Conservation (phyloP, 2,888 invertebrate genomes). For the Agonopterix heracliana region DNA sequence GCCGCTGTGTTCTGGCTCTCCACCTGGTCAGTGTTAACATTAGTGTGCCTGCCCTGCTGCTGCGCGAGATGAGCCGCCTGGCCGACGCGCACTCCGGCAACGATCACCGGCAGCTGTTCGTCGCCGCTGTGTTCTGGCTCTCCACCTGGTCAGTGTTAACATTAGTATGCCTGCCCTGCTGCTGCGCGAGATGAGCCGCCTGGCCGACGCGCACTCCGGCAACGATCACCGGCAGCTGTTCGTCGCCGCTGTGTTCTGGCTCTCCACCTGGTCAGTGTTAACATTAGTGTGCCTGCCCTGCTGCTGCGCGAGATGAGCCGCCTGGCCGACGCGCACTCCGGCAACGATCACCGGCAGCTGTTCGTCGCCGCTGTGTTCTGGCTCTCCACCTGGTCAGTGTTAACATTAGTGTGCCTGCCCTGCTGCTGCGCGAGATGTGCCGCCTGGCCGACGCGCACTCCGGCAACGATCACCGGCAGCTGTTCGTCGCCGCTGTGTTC, state of each 20-base stretch:
- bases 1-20: constrained; percentile 86
- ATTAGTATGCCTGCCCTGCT: constrained; percentile 60
- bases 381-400: constrained; percentile 75
- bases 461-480: no score
- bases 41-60: constrained; percentile 58
- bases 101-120: constrained; percentile 88
- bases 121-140: constrained; percentile 88
- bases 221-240: constrained; percentile 88
- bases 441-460: no score
- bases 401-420: no score
- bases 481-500: no score
- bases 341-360: constrained; percentile 85
- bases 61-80: constrained; percentile 73
- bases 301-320: constrained; percentile 66
- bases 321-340: constrained; percentile 89
- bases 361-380: constrained; percentile 88
- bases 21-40: constrained; percentile 33
- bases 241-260: constrained; percentile 86
- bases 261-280: constrained; percentile 52
- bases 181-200: constrained; percentile 63
- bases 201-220: constrained; percentile 91
- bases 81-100: constrained; percentile 90
- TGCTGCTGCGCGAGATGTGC: no score
- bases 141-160: constrained; percentile 30
- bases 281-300: constrained; percentile 60